phyloP scores from a whole-genome alignment of 2,888 invertebrate species.

The Adelognathus sp. region DNA sequence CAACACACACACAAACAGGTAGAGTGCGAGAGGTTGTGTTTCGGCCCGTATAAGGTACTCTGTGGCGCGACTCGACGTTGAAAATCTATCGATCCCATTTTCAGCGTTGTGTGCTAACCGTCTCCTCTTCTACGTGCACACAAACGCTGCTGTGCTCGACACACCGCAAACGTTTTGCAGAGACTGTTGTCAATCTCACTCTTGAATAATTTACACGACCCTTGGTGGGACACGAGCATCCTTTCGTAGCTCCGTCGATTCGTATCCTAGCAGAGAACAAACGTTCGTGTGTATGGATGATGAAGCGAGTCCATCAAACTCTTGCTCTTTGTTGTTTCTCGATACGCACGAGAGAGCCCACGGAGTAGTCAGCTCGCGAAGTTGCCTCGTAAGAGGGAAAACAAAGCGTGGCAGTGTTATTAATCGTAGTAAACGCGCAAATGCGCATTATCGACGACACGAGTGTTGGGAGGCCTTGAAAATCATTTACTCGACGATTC shows the following conservation, averaged over 20 bases:
- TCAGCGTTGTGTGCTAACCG: slow-evolving; percentile 10
- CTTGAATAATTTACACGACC: neutral
- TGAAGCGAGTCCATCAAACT: neutral
- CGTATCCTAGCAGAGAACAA: neutral
- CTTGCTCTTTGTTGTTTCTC: slow-evolving; percentile 31
- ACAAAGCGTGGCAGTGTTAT: slow-evolving; percentile 41
- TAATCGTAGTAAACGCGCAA: slow-evolving; percentile 10
- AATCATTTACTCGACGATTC: neutral
- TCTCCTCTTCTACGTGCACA: neutral
- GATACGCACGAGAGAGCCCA: slow-evolving; percentile 29
- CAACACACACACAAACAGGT: too few relatives aligned
- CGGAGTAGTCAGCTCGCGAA: neutral
- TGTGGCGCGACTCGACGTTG: slow-evolving; percentile 29
- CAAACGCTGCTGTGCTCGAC: neutral
- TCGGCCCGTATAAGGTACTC: neutral
- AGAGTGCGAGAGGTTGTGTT: neutral
- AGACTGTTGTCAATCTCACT: neutral
- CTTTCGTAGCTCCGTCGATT: neutral
- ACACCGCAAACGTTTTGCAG: neutral
- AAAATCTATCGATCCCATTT: slow-evolving; percentile 57
- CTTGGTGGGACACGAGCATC: neutral
- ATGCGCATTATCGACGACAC: slow-evolving; percentile 8
- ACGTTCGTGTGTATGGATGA: neutral
- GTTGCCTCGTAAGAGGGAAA: slow-evolving; percentile 17
- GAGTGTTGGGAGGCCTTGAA: neutral